Evolutionary conservation across 1,140 invertebrate species (phyloP), one percentile per base, ranked within the genome.

Genomic region (Tribolium castaneum): DNA sequence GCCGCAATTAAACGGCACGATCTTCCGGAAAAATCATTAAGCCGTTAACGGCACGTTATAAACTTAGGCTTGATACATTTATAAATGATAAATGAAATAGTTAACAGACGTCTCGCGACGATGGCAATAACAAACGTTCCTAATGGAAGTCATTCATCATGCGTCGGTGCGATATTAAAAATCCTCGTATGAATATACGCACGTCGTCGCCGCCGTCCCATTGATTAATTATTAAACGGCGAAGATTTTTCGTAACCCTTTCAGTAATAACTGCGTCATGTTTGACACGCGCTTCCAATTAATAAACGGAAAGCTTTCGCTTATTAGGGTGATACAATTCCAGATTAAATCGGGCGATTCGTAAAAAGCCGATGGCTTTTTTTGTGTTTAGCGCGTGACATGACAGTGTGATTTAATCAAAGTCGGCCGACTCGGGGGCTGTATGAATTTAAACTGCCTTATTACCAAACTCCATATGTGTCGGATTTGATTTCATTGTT

Each of bases 391-490:
- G 70, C 80, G 74, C 80, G 78, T 81, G 80, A 79, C 80, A 77
- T 81, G 80, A 79, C 78, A 81, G 66, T 77, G 80, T 79, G 77
- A 81, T 81, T 81, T 81, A 81, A 79, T 79, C 80, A 81, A 81
- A 77, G 75, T 79, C 75, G 70, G 78, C 80, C 22, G 45, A 54
- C 39, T 66, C 51, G 39, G 75, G 74, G 62, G 78, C 75, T 62
- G 78, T 79, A 79, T 81, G 80, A 81, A 81, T 81, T 79, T 81
- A 81, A 81, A 81, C 80, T 79, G 80, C 80, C 80, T 81, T 79
- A 81, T 81, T 81, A 81, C 75, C 16, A 70, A 77, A 75, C 78
- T 81, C 80, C 78, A 81, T 81, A 81, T 81, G 79, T 80, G 78
- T 78, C 62, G 76, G 77, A 81, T 81, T 79, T 79, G 75, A 81